phyloP scores from a whole-genome alignment of 2,113 vertebrate species.

The Oenanthe melanoleuca region DNA sequence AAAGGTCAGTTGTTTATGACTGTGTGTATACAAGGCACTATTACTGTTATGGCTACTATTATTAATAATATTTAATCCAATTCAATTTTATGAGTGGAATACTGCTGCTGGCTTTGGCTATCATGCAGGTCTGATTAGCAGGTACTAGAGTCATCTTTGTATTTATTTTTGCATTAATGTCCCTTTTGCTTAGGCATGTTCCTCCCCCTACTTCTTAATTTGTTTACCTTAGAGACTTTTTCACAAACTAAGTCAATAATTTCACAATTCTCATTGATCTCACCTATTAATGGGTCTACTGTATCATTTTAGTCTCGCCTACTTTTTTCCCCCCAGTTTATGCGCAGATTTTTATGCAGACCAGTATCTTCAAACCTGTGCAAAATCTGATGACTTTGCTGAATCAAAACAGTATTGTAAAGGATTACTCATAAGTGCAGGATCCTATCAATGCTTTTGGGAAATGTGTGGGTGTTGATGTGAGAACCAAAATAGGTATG shows the following conservation, averaged over 20 bases:
- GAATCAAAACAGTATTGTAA: not conserved
- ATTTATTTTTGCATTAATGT: not conserved
- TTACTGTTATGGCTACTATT: not conserved
- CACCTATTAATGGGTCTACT: not conserved
- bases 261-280: not conserved
- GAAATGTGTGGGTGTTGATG: not conserved
- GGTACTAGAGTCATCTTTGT: not conserved
- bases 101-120: not conserved
- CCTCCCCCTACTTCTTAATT: rapidly evolving
- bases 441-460: not conserved
- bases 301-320: not conserved
- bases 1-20: not conserved
- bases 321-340: not conserved
- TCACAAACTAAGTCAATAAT: not conserved
- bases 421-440: not conserved
- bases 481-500: not conserved
- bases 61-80: not conserved
- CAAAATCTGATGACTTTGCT: not conserved
- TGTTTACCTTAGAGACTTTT: not conserved
- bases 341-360: not conserved
- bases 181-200: not conserved
- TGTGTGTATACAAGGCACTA: not conserved
- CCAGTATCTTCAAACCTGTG: not conserved
- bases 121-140: not conserved
- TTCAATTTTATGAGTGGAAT: not conserved